Percentiles rank a stretch among this genome's conserved stretches.
Evolutionary conservation across 2,797 vertebrate genomes (phyloP).

Genomic region (Muraenolepis orangiensis): DNA sequence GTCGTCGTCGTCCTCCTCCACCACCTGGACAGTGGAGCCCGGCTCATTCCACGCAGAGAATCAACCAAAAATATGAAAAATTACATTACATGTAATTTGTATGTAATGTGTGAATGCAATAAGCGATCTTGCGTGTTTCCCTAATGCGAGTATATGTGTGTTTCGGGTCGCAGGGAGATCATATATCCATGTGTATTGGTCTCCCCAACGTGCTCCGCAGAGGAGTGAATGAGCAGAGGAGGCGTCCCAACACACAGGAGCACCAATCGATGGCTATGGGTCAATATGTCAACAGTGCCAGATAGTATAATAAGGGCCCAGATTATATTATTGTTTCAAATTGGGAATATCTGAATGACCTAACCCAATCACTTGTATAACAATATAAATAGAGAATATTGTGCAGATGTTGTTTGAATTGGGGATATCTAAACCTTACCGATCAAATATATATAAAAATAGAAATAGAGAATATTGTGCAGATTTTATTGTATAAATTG

Average conservation of each 20-base stretch:
- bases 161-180: background rate
- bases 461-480: background rate
- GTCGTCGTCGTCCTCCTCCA: too few species aligned
- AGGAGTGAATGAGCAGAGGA: background rate
- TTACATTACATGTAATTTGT: background rate
- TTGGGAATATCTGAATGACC: background rate
- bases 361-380: background rate
- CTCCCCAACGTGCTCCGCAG: background rate
- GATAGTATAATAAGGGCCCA: background rate
- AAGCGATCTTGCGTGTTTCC: background rate
- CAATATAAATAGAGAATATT: background rate
- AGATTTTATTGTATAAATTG: background rate
- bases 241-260: background rate
- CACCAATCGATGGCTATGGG: background rate
- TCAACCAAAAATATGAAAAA: background rate
- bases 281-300: background rate
- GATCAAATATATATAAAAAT: constrained; percentile 16
- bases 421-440: background rate
- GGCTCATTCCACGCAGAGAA: background rate
- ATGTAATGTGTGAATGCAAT: background rate
- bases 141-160: background rate
- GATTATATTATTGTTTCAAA: background rate
- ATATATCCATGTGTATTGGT: background rate
- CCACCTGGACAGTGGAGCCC: constrained; percentile 3
- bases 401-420: background rate